Percentiles rank a stretch among this genome's conserved stretches.
phyloP scores from a whole-genome alignment of 2,888 invertebrate species.

The Drosophila gaucha region DNA sequence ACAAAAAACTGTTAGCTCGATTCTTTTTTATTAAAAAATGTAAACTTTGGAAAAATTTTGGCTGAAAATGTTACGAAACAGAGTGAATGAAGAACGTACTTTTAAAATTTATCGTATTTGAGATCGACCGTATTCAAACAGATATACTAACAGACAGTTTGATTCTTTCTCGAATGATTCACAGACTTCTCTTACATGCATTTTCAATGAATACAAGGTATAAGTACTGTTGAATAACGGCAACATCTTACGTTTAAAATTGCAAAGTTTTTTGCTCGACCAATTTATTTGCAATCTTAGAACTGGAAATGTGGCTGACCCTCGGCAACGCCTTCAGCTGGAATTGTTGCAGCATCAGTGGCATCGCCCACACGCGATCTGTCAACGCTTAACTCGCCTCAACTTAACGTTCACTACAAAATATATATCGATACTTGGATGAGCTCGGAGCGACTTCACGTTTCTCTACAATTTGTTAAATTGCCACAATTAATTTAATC shows the following conservation, averaged over 20 bases:
- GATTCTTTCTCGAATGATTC: not conserved
- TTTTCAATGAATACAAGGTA: not conserved
- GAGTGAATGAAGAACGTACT: no score
- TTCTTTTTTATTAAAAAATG: no score
- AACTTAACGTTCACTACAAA: conserved; percentile 15
- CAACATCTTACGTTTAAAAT: conserved; percentile 8
- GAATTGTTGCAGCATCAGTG: conserved; percentile 24
- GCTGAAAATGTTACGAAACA: no score
- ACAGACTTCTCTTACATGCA: not conserved
- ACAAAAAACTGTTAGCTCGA: no score
- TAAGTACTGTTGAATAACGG: not conserved
- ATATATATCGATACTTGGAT: conserved; percentile 7
- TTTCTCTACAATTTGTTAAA: conserved; percentile 45
- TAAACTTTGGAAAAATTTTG: no score
- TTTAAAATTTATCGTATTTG: no score
- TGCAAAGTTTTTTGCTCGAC: conserved; percentile 26
- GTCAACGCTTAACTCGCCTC: conserved; percentile 27
- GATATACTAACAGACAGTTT: not conserved
- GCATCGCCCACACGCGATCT: conserved; percentile 67
- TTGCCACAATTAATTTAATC: conserved; percentile 70
- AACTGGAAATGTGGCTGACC: conserved; percentile 53
- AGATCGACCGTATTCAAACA: not conserved
- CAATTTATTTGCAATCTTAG: conserved; percentile 59
- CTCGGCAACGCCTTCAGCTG: conserved; percentile 53
- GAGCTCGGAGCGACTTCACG: not conserved